Evolutionary conservation across 2,113 vertebrate genomes (phyloP), one percentile per base, ranked within the genome.

Genomic region (Cricetomys ansorgei): DNA sequence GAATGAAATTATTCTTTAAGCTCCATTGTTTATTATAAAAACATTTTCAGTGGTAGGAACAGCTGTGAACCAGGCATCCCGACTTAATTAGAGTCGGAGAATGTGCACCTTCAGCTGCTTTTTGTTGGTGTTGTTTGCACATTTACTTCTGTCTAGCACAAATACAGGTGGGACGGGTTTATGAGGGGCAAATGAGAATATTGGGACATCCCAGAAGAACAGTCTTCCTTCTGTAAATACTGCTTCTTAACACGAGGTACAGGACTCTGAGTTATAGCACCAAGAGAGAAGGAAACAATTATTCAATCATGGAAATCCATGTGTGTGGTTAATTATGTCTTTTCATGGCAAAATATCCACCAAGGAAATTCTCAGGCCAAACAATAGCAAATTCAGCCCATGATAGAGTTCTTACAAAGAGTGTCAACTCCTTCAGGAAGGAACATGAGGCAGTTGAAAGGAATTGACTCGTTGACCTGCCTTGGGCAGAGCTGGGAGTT

Each of bases 71-170:
- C 94, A 75, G 91, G 91, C 89, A 72, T 86, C 94, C 89, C 59
- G 45, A 31, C 91, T 96, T 97, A 97, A 98, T 98, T 97, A 95
- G 75, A 85, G 81, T 87, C 77, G 23, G 97, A 95, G 97, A 97
- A 97, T 97, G 96, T 97, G 97, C 75, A n/a, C 92, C 80, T 96
- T 97, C 96, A 95, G 97, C 97, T 96, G 92, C 92, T 91, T 96
- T 96, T 87, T 70, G 21, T 31, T 93, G 94, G 62, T 59, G 23
- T 25, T 13, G n/a, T 87, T 92, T 83, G 86, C 94, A 48, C n/a
- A 25, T 91, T 88, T 67, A 53, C 25, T 92, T 92, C 83, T 50
- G 53, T 87, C 67, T 87, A 57, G 69, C 91, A n/a, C 67, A 94
- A 91, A 94, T 13, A 92, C 86, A 89, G 83, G 67, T 75, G 85